A percentile compares a stretch with the other conserved stretches of the same genome.
Evolutionary conservation across 2,797 vertebrate species (phyloP).

Genomic region (Sarcoramphus papa): DNA sequence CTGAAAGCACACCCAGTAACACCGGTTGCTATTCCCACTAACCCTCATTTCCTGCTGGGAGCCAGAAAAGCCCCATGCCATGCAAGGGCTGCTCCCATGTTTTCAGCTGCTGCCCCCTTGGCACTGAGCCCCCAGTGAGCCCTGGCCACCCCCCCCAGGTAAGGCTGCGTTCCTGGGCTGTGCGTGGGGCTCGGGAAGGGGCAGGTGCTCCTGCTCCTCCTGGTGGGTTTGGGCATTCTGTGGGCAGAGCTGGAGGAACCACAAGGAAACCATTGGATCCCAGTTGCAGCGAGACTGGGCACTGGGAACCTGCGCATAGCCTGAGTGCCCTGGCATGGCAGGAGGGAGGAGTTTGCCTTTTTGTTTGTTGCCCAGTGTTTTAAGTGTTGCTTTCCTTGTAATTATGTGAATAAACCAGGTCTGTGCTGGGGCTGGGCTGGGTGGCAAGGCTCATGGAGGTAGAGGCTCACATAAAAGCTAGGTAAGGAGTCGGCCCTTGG

Average conservation of each 20-base stretch:
- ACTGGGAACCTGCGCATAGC: rapidly evolving
- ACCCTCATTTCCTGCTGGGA: not conserved
- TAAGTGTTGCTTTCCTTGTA: not conserved
- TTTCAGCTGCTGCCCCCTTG: not conserved
- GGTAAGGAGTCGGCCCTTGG: not conserved
- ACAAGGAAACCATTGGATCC: not conserved
- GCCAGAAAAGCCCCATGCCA: not conserved
- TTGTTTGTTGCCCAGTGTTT: not conserved
- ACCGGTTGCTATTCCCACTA: rapidly evolving
- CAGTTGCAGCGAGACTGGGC: rapidly evolving
- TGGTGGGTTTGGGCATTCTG: rapidly evolving
- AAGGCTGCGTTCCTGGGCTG: rapidly evolving
- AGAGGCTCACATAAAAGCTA: not conserved
- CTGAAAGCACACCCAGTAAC: not conserved
- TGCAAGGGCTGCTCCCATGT: rapidly evolving
- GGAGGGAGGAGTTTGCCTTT: not conserved
- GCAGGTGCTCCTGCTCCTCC: not conserved
- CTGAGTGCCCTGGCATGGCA: not conserved
- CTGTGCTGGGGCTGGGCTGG: not conserved
- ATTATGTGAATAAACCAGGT: too few relatives aligned
- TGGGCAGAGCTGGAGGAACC: not conserved
- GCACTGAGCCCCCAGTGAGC: rapidly evolving
- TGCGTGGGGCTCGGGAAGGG: rapidly evolving
- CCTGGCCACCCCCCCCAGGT: rapidly evolving
- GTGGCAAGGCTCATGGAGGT: not conserved